Evolutionary conservation across 2,888 invertebrate genomes (phyloP).

Genomic region (Cheilosia scutellata): DNA sequence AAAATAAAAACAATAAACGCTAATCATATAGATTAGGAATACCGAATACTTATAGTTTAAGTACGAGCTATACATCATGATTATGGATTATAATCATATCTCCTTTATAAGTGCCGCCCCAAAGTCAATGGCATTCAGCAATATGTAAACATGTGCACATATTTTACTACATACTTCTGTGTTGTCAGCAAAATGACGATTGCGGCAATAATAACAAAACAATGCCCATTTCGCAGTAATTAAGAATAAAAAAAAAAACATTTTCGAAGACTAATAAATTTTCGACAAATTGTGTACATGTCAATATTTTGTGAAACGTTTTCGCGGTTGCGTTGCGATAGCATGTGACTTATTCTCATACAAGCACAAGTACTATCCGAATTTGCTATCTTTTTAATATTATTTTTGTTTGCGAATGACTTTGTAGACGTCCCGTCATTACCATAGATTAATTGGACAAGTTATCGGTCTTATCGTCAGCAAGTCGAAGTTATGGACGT

Average conservation of each 20-base stretch:
- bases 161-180: not conserved
- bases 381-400: conserved; percentile 15
- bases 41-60: conserved; percentile 1
- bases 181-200: conserved; percentile 31
- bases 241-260: not conserved
- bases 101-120: not conserved
- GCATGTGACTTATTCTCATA: conserved; percentile 42
- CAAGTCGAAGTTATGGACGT: not conserved
- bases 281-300: conserved; percentile 20
- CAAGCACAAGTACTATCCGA: not conserved
- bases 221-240: conserved; percentile 1
- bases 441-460: conserved; percentile 19
- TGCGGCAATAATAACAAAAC: conserved; percentile 30
- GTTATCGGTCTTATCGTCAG: conserved; percentile 31
- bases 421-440: conserved; percentile 22
- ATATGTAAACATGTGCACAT: not conserved
- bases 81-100: conserved; percentile 19
- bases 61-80: conserved; percentile 31
- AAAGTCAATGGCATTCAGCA: conserved; percentile 32
- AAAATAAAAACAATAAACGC: conserved; percentile 2
- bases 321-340: conserved; percentile 28
- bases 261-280: conserved; percentile 39
- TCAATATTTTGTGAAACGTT: conserved; percentile 37
- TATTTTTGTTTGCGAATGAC: conserved; percentile 16
- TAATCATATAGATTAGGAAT: conserved; percentile 23